Evolutionary conservation across 2,888 invertebrate genomes (phyloP), one percentile per base, ranked within the genome.

Genomic region (Axea sp.): DNA sequence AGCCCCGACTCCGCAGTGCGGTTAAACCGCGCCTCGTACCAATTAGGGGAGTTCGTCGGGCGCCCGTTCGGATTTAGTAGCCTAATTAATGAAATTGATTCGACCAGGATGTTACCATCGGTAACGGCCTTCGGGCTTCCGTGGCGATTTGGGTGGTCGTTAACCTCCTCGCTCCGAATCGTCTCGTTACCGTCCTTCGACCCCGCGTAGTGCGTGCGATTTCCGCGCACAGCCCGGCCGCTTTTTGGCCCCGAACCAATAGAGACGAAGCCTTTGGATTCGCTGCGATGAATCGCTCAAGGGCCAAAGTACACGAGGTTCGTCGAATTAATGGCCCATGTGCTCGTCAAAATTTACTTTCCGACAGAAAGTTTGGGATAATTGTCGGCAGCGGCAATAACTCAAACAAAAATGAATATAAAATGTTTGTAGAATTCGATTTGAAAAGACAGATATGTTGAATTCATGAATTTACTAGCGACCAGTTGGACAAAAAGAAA

Each of bases 31-130:
- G 78, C 77, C 77, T 73, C 77, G 78, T 80, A 79, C 81, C 84
- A 84, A 85, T 84, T 84, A 83, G 82, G 76, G 59, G 79, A 78
- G 76, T 78, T 78, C 77, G 78, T 77, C 75, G 76, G 76, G 78
- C 73, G 78, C 76, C 65, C 68, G 73, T 68, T 72, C 78, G 82
- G 83, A 84, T 85, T 85, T 83, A 83, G 80, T 80, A 80, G 82
- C 78, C 83, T 84, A 82, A 83, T 86, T 85, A 85, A 83, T 82
- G 82, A 83, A 84, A 84, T 83, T 83, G 83, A 85, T 84, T 81
- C 81, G 77, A 78, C 76, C 76, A 75, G 80, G 76, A 78, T 75
- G 75, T 75, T 75, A 72, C 77, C 76, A 73, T 78, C 75, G 74
- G 75, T 76, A 78, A 74, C 76, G 51, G 65, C 60, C 65, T 68